These are phyloP conservation scores for Atethmia centrago DNA, from an alignment of 2,888 invertebrate genomes.

Conservation along the genomic window DNA sequence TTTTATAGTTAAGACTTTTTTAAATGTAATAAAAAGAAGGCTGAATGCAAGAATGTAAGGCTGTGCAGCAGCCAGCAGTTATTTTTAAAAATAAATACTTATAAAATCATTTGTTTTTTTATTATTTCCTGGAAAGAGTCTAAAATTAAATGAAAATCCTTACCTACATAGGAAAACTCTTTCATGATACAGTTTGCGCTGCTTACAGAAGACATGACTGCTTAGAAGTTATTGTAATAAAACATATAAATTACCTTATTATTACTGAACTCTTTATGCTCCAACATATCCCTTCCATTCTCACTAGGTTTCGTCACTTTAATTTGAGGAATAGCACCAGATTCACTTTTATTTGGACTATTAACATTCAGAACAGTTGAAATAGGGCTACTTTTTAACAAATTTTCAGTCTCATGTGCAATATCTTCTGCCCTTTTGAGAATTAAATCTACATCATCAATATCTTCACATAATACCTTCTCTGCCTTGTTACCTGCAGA, in stretches of 20 bases:
- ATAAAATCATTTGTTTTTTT: slow-evolving; percentile 1
- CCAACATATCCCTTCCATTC: slow-evolving; percentile 61
- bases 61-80: slow-evolving; percentile 28
- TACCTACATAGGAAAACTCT: background rate
- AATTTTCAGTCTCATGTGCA: slow-evolving; percentile 82
- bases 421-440: slow-evolving; percentile 86
- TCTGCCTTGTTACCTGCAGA: slow-evolving; percentile 78
- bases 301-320: slow-evolving; percentile 83
- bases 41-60: slow-evolving; percentile 40
- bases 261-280: slow-evolving; percentile 64
- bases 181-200: background rate
- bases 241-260: slow-evolving; percentile 74
- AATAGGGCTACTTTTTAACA: slow-evolving; percentile 81
- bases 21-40: slow-evolving; percentile 31
- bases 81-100: slow-evolving; percentile 44
- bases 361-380: slow-evolving; percentile 62
- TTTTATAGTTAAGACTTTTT: slow-evolving; percentile 20
- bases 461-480: slow-evolving; percentile 77
- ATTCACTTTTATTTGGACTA: slow-evolving; percentile 63
- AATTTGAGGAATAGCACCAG: slow-evolving; percentile 80
- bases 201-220: background rate
- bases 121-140: background rate
- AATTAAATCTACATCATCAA: slow-evolving; percentile 86
- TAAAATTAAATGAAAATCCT: background rate
- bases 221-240: background rate